phyloP scores from a whole-genome alignment of 2,797 vertebrate species.

The Anniella stebbinsi region DNA sequence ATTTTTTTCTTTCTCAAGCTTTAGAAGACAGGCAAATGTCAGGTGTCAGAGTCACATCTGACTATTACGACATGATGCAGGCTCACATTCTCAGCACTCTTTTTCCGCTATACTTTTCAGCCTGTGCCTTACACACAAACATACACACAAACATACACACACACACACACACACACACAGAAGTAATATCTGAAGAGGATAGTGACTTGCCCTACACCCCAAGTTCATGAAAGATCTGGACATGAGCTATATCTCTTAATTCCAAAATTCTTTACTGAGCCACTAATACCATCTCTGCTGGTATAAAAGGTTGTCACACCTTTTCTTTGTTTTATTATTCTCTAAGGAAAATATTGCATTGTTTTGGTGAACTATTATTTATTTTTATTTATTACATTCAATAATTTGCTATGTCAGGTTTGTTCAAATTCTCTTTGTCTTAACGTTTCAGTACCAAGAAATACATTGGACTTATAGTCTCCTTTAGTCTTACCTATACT shows the following conservation, averaged over 20 bases:
- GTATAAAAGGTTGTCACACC: slow-evolving; percentile 55
- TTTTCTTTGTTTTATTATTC: slow-evolving; percentile 35
- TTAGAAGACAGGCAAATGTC: background rate
- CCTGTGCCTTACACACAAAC: background rate
- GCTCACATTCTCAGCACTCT: background rate
- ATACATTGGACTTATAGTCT: background rate
- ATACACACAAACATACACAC: too few species aligned
- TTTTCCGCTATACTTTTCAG: background rate
- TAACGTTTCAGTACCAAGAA: background rate
- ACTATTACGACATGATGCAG: background rate
- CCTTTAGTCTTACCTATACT: slow-evolving; percentile 10
- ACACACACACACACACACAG: too few species aligned
- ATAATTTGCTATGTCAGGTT: background rate
- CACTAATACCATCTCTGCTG: slow-evolving; percentile 51
- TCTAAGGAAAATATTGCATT: slow-evolving; percentile 46
- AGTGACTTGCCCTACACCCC: background rate
- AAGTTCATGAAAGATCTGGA: background rate
- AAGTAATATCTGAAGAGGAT: background rate
- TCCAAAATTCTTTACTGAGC: background rate
- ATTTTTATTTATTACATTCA: background rate
- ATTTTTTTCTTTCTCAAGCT: background rate
- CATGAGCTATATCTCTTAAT: background rate
- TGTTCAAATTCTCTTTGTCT: slow-evolving; percentile 19
- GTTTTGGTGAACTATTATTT: slow-evolving; percentile 32
- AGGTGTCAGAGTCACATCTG: background rate